Evolutionary conservation across 2,113 vertebrate species (phyloP), one percentile per base, ranked within the genome.

Genomic region (Aldabrachelys gigantea): DNA sequence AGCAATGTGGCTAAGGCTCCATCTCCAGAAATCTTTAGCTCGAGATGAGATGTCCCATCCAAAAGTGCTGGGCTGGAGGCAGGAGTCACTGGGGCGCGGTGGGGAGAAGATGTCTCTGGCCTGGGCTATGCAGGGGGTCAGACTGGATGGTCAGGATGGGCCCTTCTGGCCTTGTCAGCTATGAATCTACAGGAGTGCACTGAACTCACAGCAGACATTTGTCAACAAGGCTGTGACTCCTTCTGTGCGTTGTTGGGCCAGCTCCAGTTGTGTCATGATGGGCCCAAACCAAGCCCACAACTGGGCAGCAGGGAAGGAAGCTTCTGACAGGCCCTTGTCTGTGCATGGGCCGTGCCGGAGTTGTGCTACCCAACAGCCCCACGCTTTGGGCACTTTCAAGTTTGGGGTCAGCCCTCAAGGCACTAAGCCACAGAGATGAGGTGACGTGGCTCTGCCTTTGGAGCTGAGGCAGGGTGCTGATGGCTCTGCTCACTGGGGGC

Each of bases 1-100:
- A 69, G 62, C 31, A 6, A 62, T 62, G 29, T 5, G 14, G 59
- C 29, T 31, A 59, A 59, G 59, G 29, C 14, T 62, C 59, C 31
- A n/a, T 14, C 31, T 31, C 62, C 62, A n/a, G 62, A 69, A 69
- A n/a, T 17, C 62, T 69, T 69, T 69, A 35, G 8, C 35, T 21
- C 9, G 11, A 25, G 72, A 76, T 25, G 9, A n/a, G 38, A 22
- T 24, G n/a, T 41, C 35, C 19, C 21, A 38, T 4, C 19, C 38
- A 38, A 17, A 41, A 69, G 11, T 76, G 22, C 22, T 41, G 72
- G 22, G 11, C 38, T 76, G 22, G 38, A 22, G 13, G 38, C n/a
- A 41, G 19, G 72, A 44, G 5, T 44, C 22, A 6, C 10, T 12
- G 72, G 2, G 22, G 5, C 5, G 5, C 5, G 2, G 11, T 4